phyloP scores from a whole-genome alignment of 1,140 invertebrate species.

The Dinoponera quadriceps region DNA sequence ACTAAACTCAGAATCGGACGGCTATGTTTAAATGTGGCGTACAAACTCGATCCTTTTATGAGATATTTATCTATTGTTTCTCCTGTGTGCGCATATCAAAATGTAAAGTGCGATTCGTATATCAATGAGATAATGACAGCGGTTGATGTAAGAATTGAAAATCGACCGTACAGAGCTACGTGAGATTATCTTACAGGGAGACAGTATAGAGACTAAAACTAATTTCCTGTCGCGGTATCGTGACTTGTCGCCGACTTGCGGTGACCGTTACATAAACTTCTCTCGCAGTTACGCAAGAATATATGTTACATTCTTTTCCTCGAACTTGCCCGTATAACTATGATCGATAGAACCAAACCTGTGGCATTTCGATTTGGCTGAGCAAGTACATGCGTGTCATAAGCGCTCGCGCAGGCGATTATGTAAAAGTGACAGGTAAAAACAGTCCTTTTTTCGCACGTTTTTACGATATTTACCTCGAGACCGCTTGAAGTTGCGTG shows the following conservation, averaged over 20 bases:
- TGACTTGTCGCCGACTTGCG: conserved; percentile 51
- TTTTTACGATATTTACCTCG: conserved; percentile 46
- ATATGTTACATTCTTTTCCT: conserved; percentile 33
- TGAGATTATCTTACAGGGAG: conserved; percentile 28
- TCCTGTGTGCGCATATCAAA: conserved; percentile 9
- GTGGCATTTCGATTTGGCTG: conserved; percentile 47
- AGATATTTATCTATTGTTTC: conserved; percentile 30
- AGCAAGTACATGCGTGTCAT: conserved; percentile 42
- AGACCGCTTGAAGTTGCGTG: background rate
- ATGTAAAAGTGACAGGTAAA: conserved; percentile 28
- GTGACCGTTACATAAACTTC: conserved; percentile 52
- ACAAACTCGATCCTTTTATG: background rate
- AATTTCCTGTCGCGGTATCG: conserved; percentile 48
- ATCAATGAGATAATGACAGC: conserved; percentile 38
- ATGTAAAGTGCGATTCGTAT: conserved; percentile 29
- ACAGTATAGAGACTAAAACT: conserved; percentile 32
- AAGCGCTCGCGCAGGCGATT: conserved; percentile 36
- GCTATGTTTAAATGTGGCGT: background rate
- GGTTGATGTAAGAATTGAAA: conserved; percentile 35
- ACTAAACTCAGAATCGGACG: background rate
- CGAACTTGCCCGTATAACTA: background rate
- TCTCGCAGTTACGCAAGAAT: conserved; percentile 49
- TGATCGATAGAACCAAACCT: conserved; percentile 33
- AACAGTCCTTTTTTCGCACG: conserved; percentile 15
- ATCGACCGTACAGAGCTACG: background rate